Evolutionary conservation across 2,113 vertebrate genomes (phyloP), one percentile per base, ranked within the genome.

Genomic region (Leuciscus idus): DNA sequence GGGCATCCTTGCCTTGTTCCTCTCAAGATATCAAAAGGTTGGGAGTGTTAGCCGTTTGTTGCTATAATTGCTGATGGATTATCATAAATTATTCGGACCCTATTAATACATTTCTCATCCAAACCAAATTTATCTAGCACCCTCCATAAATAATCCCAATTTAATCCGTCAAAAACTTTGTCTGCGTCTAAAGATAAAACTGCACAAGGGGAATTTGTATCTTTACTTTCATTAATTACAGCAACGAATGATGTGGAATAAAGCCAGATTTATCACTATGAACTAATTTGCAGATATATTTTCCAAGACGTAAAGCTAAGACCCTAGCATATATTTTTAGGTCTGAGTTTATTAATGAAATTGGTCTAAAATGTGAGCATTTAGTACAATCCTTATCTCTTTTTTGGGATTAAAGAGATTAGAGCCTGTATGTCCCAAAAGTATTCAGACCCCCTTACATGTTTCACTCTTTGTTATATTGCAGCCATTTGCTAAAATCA

Each of bases 11-110:
- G 28, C 66, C 30, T 70, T 3, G 15, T 70, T 19, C 66, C 66
- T 70, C 30, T 36, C 30, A 70, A 36, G 7, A 70, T 70, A 70
- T 70, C 66, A 70, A 70, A 70, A 33, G 66, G 15, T 70, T 70
- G 64, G 28, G 64, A 68, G 6, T 70, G 12, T 66, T 30, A 30
- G 62, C 28, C 62, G 2, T 30, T 66, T 66, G 30, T 70, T 70
- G 66, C 30, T 70, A 9, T 70, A 26, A 62, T 62, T 62, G n/a
- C 61, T 62, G 61, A 62, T 62, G 61, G n/a, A 62, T 62, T 26
- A 62, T 62, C 3, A 62, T 26, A 62, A 62, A 64, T 64, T 28
- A 64, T 64, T 64, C 2, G 4, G 13, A 64, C 12, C 26, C 28
- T 64, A 28, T 28, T 28, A 64, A 64, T 64, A 28, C 0, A 64